Evolutionary conservation across 2,888 invertebrate species (phyloP), one percentile per base, ranked within the genome.

Genomic region (Lithophane ornitopus): DNA sequence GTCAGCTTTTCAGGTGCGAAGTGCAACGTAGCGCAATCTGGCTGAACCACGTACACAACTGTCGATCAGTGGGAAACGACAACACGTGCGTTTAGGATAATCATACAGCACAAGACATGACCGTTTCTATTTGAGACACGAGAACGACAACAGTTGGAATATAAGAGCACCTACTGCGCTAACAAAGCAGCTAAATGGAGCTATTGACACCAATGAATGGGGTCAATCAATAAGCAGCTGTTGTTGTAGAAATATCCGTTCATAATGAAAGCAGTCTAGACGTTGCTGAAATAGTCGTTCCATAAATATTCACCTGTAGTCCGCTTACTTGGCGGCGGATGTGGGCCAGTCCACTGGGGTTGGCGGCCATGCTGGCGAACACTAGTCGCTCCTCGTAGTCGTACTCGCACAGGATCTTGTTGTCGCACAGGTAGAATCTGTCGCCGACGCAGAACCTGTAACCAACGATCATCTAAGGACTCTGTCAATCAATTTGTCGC

Each of bases 381-480:
- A 99, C 98, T 95, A 98, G 97, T 89, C 99, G 96, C 94, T 99
- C 99, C 92, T 99, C 99, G 94, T 99, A 99, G 96, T 99, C 99
- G 95, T 98, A 98, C 95, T 99, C 99, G 97, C 99, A 99, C 66
- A 99, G 97, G 89, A 99, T 99, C 97, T 98, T 98, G 97, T 99
- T 99, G 96, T 99, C 99, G 94, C 98, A 98, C 90, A 99, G 97
- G 96, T 99, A 99, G 95, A 99, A 99, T 91, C 98, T 97, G 95
- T 99, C 99, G 44, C 99, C 99, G 67, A 99, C 99, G 96, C 99
- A 99, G 97, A 99, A 99, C 97, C 99, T 99, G 94, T 46, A 89
- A 72, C 82, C 84, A 84, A 80, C 52, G 70, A 70, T 72, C 41
- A 63, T 54, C 62, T 75, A 72, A 81, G 62, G 59, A 79, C 41